A percentile compares a stretch with the other conserved stretches of the same genome.
Evolutionary conservation across 2,113 vertebrate genomes (phyloP).

Genomic region (Tichodroma muraria): DNA sequence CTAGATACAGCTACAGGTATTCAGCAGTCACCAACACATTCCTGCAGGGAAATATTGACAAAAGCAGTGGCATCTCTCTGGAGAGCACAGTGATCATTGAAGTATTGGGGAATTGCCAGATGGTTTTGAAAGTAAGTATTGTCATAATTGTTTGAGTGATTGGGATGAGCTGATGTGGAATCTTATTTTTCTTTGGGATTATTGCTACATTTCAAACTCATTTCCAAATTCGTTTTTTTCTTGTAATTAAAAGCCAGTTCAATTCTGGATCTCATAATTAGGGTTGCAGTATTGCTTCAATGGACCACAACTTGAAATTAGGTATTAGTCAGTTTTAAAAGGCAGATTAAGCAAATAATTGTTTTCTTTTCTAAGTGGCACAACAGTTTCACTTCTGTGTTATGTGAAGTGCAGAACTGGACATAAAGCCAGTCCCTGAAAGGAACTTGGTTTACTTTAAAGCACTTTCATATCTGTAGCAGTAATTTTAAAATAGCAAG

Average conservation of each 20-base stretch:
- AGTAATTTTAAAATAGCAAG: neutral
- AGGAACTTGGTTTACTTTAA: neutral
- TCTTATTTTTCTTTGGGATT: neutral
- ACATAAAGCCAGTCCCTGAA: neutral
- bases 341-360: neutral
- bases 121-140: slow-evolving; percentile 76
- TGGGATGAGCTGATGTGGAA: neutral
- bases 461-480: neutral
- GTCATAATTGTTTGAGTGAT: neutral
- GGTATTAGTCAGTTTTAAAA: neutral
- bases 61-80: slow-evolving; percentile 72
- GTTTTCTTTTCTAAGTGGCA: neutral
- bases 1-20: slow-evolving; percentile 78
- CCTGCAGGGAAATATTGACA: slow-evolving; percentile 58
- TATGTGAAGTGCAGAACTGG: neutral
- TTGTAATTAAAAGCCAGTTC: neutral
- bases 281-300: neutral
- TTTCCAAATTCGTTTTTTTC: neutral
- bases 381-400: neutral
- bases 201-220: neutral
- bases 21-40: slow-evolving; percentile 68
- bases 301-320: neutral
- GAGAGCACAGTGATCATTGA: slow-evolving; percentile 77
- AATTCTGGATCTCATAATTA: neutral
- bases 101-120: slow-evolving; percentile 74